Conservation (phyloP, 2,888 invertebrate species). For the Xanthorhoe designata region DNA sequence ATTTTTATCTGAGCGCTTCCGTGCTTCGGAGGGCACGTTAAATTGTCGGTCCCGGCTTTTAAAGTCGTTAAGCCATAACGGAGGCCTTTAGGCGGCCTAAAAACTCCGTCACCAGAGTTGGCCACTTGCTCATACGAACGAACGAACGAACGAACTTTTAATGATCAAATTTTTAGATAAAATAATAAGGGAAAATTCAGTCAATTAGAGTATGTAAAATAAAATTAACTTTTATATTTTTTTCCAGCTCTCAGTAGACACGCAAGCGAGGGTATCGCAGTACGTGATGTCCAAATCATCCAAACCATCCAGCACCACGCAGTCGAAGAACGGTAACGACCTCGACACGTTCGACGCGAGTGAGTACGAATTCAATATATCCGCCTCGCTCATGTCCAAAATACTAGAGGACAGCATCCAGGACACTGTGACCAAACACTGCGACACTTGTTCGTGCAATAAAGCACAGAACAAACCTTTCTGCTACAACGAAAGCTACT, state of each 20-base stretch:
- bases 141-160: too few relatives aligned
- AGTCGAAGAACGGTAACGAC: slow-evolving; percentile 66
- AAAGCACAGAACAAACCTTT: slow-evolving; percentile 82
- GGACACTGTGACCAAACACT: slow-evolving; percentile 92
- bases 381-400: slow-evolving; percentile 96
- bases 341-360: slow-evolving; percentile 85
- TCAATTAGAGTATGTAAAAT: too few relatives aligned
- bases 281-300: slow-evolving; percentile 88
- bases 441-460: slow-evolving; percentile 92
- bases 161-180: too few relatives aligned
- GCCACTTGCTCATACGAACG: too few relatives aligned
- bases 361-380: slow-evolving; percentile 89
- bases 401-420: slow-evolving; percentile 95
- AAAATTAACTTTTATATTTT: not conserved
- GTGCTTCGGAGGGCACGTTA: too few relatives aligned
- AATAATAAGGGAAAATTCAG: too few relatives aligned
- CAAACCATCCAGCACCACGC: slow-evolving; percentile 74
- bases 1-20: too few relatives aligned
- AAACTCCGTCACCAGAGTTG: too few relatives aligned
- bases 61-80: too few relatives aligned
- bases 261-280: slow-evolving; percentile 94
- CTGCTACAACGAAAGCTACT: slow-evolving; percentile 83
- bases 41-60: too few relatives aligned
- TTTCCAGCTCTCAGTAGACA: slow-evolving; percentile 94
- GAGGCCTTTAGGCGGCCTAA: too few relatives aligned